Conservation (phyloP, 2,797 vertebrate species). For the Caiman crocodilus region DNA sequence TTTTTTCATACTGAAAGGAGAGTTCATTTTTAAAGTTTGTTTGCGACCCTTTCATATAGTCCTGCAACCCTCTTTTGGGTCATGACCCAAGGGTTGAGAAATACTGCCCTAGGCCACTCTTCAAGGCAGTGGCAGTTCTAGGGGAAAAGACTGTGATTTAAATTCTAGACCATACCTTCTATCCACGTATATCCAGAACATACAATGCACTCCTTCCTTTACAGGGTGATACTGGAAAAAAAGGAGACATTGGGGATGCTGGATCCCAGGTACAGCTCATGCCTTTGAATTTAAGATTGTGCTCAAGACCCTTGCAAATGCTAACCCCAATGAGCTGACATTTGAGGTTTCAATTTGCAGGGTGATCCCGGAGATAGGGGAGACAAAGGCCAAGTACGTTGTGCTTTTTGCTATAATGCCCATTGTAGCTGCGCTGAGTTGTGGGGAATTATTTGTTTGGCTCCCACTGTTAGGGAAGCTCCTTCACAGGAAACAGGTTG, state of each 20-base stretch:
- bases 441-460: not conserved
- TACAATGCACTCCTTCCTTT: not conserved
- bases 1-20: too few relatives aligned
- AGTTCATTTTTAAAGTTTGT: too few relatives aligned
- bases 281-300: not conserved
- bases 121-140: too few relatives aligned
- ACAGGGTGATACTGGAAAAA: slow-evolving; percentile 24
- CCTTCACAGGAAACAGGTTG: not conserved
- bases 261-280: not conserved
- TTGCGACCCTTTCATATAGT: too few relatives aligned
- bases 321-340: not conserved
- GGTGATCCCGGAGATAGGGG: slow-evolving; percentile 76
- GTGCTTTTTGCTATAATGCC: not conserved
- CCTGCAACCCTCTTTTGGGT: too few relatives aligned
- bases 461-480: not conserved
- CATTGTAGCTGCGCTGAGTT: not conserved
- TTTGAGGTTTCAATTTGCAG: slow-evolving; percentile 70
- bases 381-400: slow-evolving; percentile 86
- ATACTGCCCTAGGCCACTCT: too few relatives aligned
- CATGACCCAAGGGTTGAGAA: too few relatives aligned
- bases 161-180: not conserved
- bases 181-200: too few relatives aligned
- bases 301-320: not conserved
- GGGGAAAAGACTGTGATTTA: not conserved
- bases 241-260: not conserved